Evolutionary conservation across 2,113 vertebrate genomes (phyloP), one percentile per base, ranked within the genome.

Genomic region (Felis chaus): DNA sequence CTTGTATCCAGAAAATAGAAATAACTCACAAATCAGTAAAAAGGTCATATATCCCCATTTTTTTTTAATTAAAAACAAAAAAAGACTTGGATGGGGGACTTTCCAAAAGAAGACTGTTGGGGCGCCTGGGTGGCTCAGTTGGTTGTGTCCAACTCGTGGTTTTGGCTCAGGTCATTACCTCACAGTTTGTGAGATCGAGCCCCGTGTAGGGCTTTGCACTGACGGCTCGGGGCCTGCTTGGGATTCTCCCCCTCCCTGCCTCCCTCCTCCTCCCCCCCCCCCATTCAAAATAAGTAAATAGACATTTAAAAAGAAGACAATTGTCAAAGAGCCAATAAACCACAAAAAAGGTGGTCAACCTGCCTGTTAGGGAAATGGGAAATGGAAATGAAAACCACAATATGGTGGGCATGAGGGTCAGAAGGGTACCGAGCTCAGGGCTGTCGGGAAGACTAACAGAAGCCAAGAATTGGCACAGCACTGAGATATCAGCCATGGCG

Each of bases 71-170:
- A 45, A 96, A 74, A 55, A 7, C 41, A 36, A 13, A 63, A 61
- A 93, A 84, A 94, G 53, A 33, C 31, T 65, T 57, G 3, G 96
- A 41, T 29, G 85, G 27, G 15, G 83, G 31, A 91, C 48, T 63
- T 57, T 8, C 39, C 79, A 16, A 91, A 96, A 91, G 82, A 93
- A 53, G 92, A 87, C 74, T 97, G 84, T 61, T 50, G 7, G 57
- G 57, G 57, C 21, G 3, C 7, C 57, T 61, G 57, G 21, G 21
- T 21, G 57, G 57, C 21, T 61, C 57, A 21, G 57, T 61, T 23
- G 57, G 55, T 61, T 23, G 21, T 7, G 57, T 23, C 57, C 57
- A 61, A 61, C 57, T 23, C 21, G 21, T 61, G 57, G 23, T 23
- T 61, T 61, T 61, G 57, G 21, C 21, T 61, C 57, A 61, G 21